Base-by-base conservation (phyloP, 2,888 invertebrate species). In the Brenthis hecate region DNA sequence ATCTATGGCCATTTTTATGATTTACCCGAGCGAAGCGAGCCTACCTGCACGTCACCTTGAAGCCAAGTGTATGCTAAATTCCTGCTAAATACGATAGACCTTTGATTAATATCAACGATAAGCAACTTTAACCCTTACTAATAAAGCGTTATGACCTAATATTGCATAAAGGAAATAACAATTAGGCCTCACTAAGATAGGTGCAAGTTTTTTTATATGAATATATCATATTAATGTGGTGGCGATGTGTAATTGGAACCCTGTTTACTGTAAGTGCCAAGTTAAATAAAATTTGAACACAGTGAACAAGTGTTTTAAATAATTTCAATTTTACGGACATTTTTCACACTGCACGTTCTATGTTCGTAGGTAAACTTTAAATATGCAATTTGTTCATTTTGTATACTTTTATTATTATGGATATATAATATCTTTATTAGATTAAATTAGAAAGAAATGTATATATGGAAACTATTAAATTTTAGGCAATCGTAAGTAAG, bases 31-130 rank as follows among this genome's bases (percentile, higher is more conserved):
- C 62, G 66, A 60, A 55, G 63, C 69, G 65, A 69, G 72, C 70
- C 72, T 69, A 74, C 74, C 74, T 70, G 74, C 36, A 16, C 58
- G 68, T 66, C 55, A 74, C 72, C 75, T 75, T 74, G 75, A 70
- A 61, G 63, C 64, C 56, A 66, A 72, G 68, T 70, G 72, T 72
- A 72, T 54, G 71, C 72, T 63, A 67, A 73, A 73, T 73, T 68
- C 71, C 70, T 70, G 71, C 62, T 57, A 50, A 48, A 65, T 13
- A 3, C 58, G 36, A 65, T 32, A 32, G 56, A 61, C 66, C 61
- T 61, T 61, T 61, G 56, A 66, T 66, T 56, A 36, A 36, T n/a
- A 6, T 2, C 19, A 61, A 28, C 19, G 61, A 56, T 61, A 61
- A 56, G 36, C 61, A 13, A 56, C 11, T 56, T 60, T 56, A 50